These are phyloP conservation scores for Phallusia fumigata DNA, from an alignment of 23 tunicate species.

Conservation along the genomic window DNA sequence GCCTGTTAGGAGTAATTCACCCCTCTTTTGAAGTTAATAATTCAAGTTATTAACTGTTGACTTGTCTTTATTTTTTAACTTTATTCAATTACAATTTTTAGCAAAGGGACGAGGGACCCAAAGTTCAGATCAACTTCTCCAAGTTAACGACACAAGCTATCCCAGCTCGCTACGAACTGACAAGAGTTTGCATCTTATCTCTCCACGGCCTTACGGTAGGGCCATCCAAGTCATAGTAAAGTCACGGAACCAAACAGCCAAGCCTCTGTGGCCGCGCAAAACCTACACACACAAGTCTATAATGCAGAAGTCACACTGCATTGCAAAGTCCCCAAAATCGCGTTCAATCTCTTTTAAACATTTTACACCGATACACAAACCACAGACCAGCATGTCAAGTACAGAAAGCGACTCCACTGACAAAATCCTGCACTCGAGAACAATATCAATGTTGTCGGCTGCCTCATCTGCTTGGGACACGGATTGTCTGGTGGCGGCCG, in stretches of 20 bases:
- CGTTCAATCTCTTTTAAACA: not conserved
- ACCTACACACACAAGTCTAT: not conserved
- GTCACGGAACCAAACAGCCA: not conserved
- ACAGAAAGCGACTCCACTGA: not conserved
- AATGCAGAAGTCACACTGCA: not conserved
- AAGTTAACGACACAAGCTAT: no score
- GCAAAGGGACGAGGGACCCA: no score
- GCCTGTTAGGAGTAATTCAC: no score
- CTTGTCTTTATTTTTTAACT: no score
- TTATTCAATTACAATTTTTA: no score
- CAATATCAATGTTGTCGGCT: slow-evolving; percentile 27
- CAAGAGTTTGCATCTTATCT: not conserved
- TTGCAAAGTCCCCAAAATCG: slow-evolving; percentile 1
- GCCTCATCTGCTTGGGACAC: slow-evolving; percentile 78
- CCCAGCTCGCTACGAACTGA: no score
- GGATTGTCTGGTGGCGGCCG: slow-evolving; percentile 76
- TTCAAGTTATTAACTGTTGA: no score
- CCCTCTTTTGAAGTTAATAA: no score
- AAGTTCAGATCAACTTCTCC: no score
- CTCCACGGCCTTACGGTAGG: not conserved
- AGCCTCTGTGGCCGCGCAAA: not conserved
- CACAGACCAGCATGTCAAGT: not conserved
- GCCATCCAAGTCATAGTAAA: not conserved
- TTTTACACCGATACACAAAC: not conserved
- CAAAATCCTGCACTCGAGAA: slow-evolving; percentile 14